Evolutionary conservation across 2,113 vertebrate genomes (phyloP).

Genomic region (Actinemys pallida): DNA sequence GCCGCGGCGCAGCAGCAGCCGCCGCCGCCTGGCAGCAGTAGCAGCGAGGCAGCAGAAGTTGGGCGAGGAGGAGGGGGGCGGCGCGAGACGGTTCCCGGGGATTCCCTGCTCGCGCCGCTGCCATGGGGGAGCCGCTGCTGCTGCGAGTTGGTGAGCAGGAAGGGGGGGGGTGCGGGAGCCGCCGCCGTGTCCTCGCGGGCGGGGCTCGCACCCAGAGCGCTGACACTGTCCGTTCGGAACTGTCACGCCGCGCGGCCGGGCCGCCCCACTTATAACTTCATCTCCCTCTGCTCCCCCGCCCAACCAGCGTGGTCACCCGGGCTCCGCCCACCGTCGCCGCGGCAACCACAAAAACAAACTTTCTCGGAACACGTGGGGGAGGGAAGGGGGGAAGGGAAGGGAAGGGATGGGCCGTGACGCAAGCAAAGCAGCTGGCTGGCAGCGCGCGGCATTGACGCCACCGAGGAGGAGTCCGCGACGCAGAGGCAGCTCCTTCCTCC

Average conservation of each 20-base stretch:
- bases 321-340: constrained; percentile 50
- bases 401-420: constrained; percentile 69
- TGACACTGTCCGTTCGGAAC: constrained; percentile 55
- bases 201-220: constrained; percentile 39
- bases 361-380: constrained; percentile 62
- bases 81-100: constrained; percentile 75
- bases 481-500: background rate
- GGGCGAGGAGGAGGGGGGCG: constrained; percentile 19
- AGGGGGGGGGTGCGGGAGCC: background rate
- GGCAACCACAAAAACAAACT: constrained; percentile 78
- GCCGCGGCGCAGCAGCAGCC: constrained; percentile 12
- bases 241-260: constrained; percentile 57
- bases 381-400: constrained; percentile 31
- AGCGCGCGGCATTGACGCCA: constrained; percentile 73
- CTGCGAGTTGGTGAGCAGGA: background rate
- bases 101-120: constrained; percentile 78
- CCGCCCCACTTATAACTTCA: constrained; percentile 83
- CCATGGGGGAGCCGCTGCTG: constrained; percentile 71
- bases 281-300: constrained; percentile 56
- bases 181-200: constrained; percentile 27
- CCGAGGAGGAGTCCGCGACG: background rate
- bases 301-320: constrained; percentile 31
- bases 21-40: constrained; percentile 45
- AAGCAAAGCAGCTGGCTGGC: constrained; percentile 78
- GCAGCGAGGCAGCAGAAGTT: background rate